Evolutionary conservation across 2,797 vertebrate species (phyloP), one percentile per base, ranked within the genome.

Genomic region (Silurus lanzhouensis): DNA sequence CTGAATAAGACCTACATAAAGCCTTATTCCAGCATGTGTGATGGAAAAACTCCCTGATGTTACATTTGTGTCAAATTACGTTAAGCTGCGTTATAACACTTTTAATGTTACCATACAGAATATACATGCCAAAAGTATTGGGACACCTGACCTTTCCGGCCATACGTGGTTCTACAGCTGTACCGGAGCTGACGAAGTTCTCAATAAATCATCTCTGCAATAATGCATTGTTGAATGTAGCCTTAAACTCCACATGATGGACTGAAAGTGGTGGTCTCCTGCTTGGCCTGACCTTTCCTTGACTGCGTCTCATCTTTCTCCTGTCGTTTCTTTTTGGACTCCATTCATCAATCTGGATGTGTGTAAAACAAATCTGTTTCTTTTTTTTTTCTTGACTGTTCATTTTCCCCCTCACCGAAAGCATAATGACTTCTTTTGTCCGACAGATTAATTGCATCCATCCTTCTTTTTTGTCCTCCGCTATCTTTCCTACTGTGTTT

Each of bases 341-440:
- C 66, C 31, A 86, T 87, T 80, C 83, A 92, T 91, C 82, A 88
- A 87, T 72, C 63, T 5, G 60, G 76, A 88, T 22, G 72, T 85
- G 88, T 89, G 84, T 88, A 83, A 87, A 91, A 83, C 74, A 91
- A 89, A 87, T 87, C 89, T 31, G 25, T 86, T 80, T 38, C 38
- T 38, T 38, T 68, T 38, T 83, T 89, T 86, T 84, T 85, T 80
- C 63, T 12, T 61, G 58, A 57, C 31, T 66, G 75, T 61, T 77
- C 70, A 61, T 89, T 76, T 78, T 68, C 79, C 55, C 81, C 81
- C 70, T 75, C 48, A 48, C 63, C 84, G 70, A 88, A 83, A 87
- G 84, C 79, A 83, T 90, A 90, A 91, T 88, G 89, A 86, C 86
- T 90, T 89, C 86, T 89, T 90, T 89, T 89, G 90, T 89, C 84